Conservation (phyloP, 2,113 vertebrate genomes). For the Symphodus melops region DNA sequence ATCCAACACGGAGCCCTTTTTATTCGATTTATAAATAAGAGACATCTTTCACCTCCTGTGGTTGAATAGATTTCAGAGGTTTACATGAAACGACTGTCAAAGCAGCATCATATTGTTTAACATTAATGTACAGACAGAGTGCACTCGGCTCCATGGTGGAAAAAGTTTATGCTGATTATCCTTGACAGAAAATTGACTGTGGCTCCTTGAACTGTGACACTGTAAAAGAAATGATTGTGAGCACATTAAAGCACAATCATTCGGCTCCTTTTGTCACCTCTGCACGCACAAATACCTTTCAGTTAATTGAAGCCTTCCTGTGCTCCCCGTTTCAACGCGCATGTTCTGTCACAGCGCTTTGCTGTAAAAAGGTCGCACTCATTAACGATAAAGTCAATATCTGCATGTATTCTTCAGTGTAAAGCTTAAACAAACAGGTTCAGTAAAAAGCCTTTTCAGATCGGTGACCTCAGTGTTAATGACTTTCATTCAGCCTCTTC, state of each 20-base stretch:
- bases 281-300: too few relatives aligned
- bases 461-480: neutral
- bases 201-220: too few relatives aligned
- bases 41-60: neutral
- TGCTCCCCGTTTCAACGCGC: too few relatives aligned
- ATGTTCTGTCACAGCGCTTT: too few relatives aligned
- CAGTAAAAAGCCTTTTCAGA: neutral
- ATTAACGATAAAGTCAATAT: too few relatives aligned
- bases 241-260: too few relatives aligned
- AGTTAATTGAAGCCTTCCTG: too few relatives aligned
- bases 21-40: neutral
- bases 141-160: neutral
- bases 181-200: too few relatives aligned
- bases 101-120: too few relatives aligned
- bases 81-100: neutral
- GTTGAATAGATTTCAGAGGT: neutral
- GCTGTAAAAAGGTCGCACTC: neutral
- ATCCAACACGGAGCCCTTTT: neutral
- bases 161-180: too few relatives aligned
- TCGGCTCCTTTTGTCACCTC: too few relatives aligned
- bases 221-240: too few relatives aligned
- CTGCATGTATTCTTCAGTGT: neutral
- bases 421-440: neutral
- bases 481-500: constrained; percentile 87
- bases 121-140: neutral